Evolutionary conservation across 1,140 invertebrate species (phyloP), one percentile per base, ranked within the genome.

Genomic region (Proales similis): DNA sequence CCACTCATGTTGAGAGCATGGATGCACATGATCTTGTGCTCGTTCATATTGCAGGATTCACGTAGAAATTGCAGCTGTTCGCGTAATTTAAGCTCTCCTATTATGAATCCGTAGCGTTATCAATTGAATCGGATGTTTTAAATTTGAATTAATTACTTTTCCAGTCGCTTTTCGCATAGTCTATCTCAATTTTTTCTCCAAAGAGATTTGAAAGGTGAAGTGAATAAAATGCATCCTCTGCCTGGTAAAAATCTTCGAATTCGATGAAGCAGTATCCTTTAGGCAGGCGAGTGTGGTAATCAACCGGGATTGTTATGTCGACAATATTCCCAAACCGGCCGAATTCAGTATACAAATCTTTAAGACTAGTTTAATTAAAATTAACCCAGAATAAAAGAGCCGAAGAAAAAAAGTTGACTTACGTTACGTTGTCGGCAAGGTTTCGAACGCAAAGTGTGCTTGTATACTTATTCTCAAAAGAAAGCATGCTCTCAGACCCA

Each of bases 241-340:
- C 51, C 12, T 57, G 51, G 19, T 57, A 57, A 39, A 57, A 57
- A 26, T 63, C 57, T 29, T 72, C 64, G 73, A 77, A 79, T 77
- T 79, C 77, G 49, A 79, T 71, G 64, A 79, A 79, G 43, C 77
- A 74, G 72, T 79, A 79, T 29, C 78, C 78, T 65, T 78, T 67
- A 1, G 74, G 68, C 63, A 70, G 66, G 46, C 75, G 67, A 11
- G 73, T 78, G 66, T 78, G 77, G 68, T 77, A 79, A 70, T 79
- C 78, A 53, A 76, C 48, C 22, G 78, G 78, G 43, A 79, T 72
- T 65, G 78, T 79, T 17, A 79, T 77, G 72, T 79, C 78, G 51
- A 68, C 72, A 36, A 79, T 67, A 12, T 70, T 72, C 14, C 78
- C 78, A 70, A 78, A 79, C 68, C 78, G 76, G 27, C 71, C 75